phyloP scores from a whole-genome alignment of 2,113 vertebrate species.

The Smithornis capensis region DNA sequence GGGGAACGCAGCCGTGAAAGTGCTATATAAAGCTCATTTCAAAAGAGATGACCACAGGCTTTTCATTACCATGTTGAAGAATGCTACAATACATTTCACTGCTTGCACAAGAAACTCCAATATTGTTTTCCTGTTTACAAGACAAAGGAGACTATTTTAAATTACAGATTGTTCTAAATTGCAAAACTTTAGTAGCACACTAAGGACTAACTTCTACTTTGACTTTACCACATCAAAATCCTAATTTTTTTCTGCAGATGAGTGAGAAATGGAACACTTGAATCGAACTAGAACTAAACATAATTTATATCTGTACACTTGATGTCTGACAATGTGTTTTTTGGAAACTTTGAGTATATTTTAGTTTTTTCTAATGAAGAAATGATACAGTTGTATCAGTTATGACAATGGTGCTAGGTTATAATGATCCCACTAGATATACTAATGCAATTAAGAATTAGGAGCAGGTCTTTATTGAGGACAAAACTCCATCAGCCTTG shows the following conservation, averaged over 20 bases:
- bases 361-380: not conserved
- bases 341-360: not conserved
- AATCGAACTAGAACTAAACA: not conserved
- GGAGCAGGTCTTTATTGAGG: not conserved
- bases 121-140: not conserved
- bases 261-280: not conserved
- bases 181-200: not conserved
- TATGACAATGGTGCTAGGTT: not conserved
- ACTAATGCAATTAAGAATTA: not conserved
- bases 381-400: not conserved
- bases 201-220: not conserved
- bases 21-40: not conserved
- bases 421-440: not conserved
- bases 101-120: not conserved
- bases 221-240: not conserved
- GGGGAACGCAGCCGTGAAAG: not conserved
- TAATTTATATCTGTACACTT: not conserved
- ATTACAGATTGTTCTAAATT: not conserved
- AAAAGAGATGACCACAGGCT: not conserved
- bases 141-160: not conserved
- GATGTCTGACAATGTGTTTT: not conserved
- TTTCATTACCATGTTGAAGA: not conserved
- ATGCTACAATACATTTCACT: not conserved
- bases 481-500: not conserved
- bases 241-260: not conserved